Base-by-base conservation (phyloP, 2,888 invertebrate genomes). In the Tortrix viridana region DNA sequence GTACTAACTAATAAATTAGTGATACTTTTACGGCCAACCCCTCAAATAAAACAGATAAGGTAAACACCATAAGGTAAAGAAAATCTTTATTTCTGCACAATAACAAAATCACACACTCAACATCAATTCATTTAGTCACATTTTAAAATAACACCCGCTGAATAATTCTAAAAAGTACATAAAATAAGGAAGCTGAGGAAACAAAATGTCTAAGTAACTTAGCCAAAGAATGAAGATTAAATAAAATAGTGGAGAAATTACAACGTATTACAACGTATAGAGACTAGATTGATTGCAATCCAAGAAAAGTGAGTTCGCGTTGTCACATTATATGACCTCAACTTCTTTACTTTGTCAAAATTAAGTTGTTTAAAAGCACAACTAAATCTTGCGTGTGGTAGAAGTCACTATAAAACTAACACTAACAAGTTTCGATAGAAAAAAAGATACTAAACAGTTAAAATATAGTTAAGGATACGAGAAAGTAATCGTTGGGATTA, bases 171-270 rank as follows among this genome's bases (percentile, higher is more conserved):
- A 68, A 82, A 81, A 83, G 74, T 70, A 65, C 76, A 74, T 79
- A 81, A 80, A 84, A 83, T 77, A 85, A 83, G 75, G 82, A 88
- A 88, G 88, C 86, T 72, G 89, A 90, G 89, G 89, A 78, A 79
- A 86, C 86, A 69, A 88, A 91, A 89, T 85, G 88, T 70, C 65
- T 59, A 16, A 22, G 66, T 61, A 61, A 66, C 68, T 43, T 62
- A 54, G 58, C 62, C 44, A 66, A 68, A 46, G 68, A 69, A 58
- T 57, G 50, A 64, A 65, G 53, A 60, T n/a, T 66, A 50, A 48
- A 58, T 23, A 59, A 47, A 60, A 37, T 66, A 57, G 23, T 68
- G 54, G 23, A 56, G 37, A 60, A 48, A 59, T 52, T 22, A 16
- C 55, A 66, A 23, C 47, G 67, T 26, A 55, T 22, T 46, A 47